phyloP scores from a whole-genome alignment of 2,797 vertebrate species.

The Paratrypauchen microcephalus region DNA sequence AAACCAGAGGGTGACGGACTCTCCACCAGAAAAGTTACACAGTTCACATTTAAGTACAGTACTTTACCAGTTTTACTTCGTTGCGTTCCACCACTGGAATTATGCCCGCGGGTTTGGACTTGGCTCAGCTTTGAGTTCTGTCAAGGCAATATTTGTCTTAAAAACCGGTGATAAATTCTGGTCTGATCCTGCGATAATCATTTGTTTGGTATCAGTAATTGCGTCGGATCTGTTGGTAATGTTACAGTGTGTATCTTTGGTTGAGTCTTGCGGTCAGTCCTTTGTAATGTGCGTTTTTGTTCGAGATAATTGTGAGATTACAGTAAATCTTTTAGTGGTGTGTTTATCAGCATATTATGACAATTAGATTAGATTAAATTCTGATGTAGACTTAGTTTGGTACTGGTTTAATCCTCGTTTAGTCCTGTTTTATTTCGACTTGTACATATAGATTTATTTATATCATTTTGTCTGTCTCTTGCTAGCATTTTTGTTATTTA shows the following conservation, averaged over 20 bases:
- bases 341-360: not conserved
- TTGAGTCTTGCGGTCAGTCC: not conserved
- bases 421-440: no score
- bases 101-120: not conserved
- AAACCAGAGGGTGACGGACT: no score
- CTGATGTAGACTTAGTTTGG: not conserved
- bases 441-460: no score
- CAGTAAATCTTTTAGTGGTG: not conserved
- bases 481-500: no score
- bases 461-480: no score
- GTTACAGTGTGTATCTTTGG: not conserved
- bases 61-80: no score
- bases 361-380: not conserved
- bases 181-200: not conserved
- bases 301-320: not conserved
- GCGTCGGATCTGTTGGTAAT: no score
- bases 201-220: not conserved
- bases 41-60: no score
- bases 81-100: no score
- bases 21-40: no score
- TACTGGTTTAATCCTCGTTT: not conserved
- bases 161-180: not conserved
- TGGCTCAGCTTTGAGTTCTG: not conserved
- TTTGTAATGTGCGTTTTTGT: not conserved
- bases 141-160: not conserved